These are phyloP conservation scores for Entelurus aequoreus DNA, from an alignment of 2,113 vertebrate species.

Conservation along the genomic window DNA sequence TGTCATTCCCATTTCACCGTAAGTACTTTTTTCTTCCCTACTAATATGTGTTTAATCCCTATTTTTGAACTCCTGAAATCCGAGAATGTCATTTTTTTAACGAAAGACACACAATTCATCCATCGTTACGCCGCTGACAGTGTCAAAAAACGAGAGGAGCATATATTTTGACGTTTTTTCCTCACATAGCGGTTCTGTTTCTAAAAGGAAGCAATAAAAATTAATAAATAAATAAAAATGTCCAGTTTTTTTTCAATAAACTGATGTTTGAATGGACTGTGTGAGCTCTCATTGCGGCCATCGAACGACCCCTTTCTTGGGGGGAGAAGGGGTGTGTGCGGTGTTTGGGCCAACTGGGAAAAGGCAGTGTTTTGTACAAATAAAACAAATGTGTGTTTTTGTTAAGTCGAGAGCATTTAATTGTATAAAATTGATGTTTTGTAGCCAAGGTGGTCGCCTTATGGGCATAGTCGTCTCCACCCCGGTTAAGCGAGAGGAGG, in stretches of 20 bases:
- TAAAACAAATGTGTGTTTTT: too few relatives aligned
- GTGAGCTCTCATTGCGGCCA: slow-evolving; percentile 40
- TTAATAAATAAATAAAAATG: too few relatives aligned
- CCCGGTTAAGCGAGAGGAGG: slow-evolving; percentile 41
- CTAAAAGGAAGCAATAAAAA: neutral
- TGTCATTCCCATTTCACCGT: slow-evolving; percentile 46
- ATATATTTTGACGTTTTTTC: neutral
- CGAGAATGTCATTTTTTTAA: neutral
- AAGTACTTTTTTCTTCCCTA: slow-evolving; percentile 28
- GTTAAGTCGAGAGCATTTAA: neutral
- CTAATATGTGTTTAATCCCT: neutral
- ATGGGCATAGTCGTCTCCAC: slow-evolving; percentile 44
- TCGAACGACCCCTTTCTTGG: slow-evolving; percentile 42
- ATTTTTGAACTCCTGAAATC: neutral
- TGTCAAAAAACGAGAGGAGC: neutral
- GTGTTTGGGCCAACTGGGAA: slow-evolving; percentile 34
- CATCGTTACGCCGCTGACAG: neutral
- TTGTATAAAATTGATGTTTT: neutral
- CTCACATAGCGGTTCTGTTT: neutral
- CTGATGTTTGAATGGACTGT: slow-evolving; percentile 12
- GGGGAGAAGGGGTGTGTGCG: slow-evolving; percentile 42
- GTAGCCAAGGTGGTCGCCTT: neutral
- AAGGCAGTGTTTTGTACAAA: slow-evolving; percentile 9
- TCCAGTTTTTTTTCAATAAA: neutral
- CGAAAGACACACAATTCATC: neutral